Evolutionary conservation across 2,888 invertebrate genomes (phyloP).

Genomic region (Nebria salina): DNA sequence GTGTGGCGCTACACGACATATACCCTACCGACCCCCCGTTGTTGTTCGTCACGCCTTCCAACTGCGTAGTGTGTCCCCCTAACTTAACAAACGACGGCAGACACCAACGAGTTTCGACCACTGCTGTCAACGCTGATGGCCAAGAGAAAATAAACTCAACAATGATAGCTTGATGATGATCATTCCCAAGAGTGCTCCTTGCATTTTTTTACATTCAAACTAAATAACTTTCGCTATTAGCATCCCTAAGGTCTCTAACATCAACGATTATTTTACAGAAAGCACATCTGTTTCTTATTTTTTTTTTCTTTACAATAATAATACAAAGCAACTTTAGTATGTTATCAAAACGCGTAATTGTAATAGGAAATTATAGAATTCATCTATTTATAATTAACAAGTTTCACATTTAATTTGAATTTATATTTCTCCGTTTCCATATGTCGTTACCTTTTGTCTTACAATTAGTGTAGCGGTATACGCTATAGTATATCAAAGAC

Average conservation of each 20-base stretch:
- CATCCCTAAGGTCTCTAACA: background rate
- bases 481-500: background rate
- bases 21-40: background rate
- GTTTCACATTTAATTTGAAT: background rate
- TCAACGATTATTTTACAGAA: background rate
- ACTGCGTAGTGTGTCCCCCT: background rate
- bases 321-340: no score
- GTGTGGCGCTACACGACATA: conserved; percentile 1
- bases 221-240: background rate
- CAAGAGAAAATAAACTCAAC: background rate
- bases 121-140: background rate
- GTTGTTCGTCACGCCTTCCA: background rate
- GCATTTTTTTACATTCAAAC: background rate
- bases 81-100: background rate
- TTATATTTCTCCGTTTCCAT: background rate
- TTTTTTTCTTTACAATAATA: no score
- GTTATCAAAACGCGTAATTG: background rate
- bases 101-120: background rate
- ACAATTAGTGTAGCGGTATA: background rate
- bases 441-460: background rate
- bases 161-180: background rate
- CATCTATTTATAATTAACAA: background rate
- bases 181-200: background rate
- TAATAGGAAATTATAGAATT: background rate
- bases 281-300: background rate